Evolutionary conservation across 2,888 invertebrate genomes (phyloP).

Genomic region (Leucophora obtusa): DNA sequence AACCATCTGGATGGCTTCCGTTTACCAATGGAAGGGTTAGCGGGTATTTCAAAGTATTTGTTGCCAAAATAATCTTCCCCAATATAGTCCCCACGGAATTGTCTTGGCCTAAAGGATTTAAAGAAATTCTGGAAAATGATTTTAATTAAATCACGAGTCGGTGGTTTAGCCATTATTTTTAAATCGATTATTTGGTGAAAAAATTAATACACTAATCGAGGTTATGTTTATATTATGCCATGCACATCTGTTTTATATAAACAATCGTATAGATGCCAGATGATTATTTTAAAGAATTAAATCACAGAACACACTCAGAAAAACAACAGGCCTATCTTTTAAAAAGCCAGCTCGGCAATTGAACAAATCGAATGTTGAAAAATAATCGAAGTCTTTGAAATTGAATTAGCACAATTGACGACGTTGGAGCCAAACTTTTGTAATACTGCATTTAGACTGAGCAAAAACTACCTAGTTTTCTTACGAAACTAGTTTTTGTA

Average conservation of each 20-base stretch:
- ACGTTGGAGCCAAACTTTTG: too few relatives aligned
- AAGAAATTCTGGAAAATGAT: slow-evolving; percentile 77
- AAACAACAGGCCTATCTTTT: too few relatives aligned
- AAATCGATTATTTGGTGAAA: too few relatives aligned
- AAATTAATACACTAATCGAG: background rate
- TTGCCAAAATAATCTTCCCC: slow-evolving; percentile 91
- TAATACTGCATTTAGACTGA: too few relatives aligned
- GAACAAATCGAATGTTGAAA: too few relatives aligned
- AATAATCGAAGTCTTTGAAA: too few relatives aligned
- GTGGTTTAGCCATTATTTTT: slow-evolving; percentile 71
- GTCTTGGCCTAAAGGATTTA: slow-evolving; percentile 79
- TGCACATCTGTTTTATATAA: slow-evolving; percentile 38
- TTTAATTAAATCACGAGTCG: slow-evolving; percentile 74
- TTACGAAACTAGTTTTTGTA: too few relatives aligned
- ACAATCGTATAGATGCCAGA: background rate
- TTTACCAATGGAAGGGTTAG: slow-evolving; percentile 83
- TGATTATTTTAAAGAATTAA: too few relatives aligned
- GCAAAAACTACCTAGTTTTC: too few relatives aligned
- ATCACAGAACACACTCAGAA: too few relatives aligned
- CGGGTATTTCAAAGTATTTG: slow-evolving; percentile 88
- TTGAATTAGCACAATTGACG: too few relatives aligned
- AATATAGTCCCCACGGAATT: slow-evolving; percentile 80
- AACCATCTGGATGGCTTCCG: slow-evolving; percentile 86
- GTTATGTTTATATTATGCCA: slow-evolving; percentile 56
- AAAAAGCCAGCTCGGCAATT: too few relatives aligned